These are phyloP conservation scores for Craterocephalus amniculus DNA, from an alignment of 2,797 vertebrate genomes.

Conservation along the genomic window DNA sequence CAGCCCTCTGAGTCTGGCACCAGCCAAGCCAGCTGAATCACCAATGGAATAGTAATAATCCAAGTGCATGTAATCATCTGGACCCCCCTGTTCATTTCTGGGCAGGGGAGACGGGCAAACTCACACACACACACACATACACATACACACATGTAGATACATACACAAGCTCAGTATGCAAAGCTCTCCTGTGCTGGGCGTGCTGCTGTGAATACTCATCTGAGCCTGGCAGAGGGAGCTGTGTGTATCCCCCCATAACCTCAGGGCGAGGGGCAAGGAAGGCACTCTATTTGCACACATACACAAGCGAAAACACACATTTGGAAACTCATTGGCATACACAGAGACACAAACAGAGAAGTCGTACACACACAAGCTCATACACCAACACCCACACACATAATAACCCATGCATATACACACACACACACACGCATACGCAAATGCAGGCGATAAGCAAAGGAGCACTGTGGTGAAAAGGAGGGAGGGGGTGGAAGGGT, in stretches of 20 bases:
- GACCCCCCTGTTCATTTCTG: conserved; percentile 65
- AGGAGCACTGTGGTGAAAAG: conserved; percentile 61
- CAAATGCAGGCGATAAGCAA: conserved; percentile 74
- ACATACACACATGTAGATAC: conserved; percentile 48
- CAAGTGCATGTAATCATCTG: conserved; percentile 72
- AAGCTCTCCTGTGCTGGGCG: conserved; percentile 78
- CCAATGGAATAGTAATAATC: conserved; percentile 71
- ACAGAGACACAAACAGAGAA: conserved; percentile 57
- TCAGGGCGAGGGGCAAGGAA: conserved; percentile 72
- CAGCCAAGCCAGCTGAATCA: conserved; percentile 62
- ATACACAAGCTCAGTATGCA: conserved; percentile 78
- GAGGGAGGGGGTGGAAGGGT: conserved; percentile 1
- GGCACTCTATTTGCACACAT: conserved; percentile 73
- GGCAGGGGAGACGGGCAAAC: conserved; percentile 45
- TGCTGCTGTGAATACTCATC: conserved; percentile 83
- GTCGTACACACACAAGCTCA: conserved; percentile 54
- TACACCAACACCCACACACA: conserved; percentile 51
- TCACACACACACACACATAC: conserved; percentile 31
- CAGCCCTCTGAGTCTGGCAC: conserved; percentile 56
- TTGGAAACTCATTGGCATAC: conserved; percentile 61
- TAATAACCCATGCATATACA: conserved; percentile 33
- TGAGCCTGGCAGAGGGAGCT: conserved; percentile 75
- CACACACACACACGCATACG: conserved; percentile 41
- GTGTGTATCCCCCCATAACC: conserved; percentile 79
- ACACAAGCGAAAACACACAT: conserved; percentile 63